Evolutionary conservation across 2,797 vertebrate species (phyloP), one percentile per base, ranked within the genome.

Genomic region (Helostoma temminkii): DNA sequence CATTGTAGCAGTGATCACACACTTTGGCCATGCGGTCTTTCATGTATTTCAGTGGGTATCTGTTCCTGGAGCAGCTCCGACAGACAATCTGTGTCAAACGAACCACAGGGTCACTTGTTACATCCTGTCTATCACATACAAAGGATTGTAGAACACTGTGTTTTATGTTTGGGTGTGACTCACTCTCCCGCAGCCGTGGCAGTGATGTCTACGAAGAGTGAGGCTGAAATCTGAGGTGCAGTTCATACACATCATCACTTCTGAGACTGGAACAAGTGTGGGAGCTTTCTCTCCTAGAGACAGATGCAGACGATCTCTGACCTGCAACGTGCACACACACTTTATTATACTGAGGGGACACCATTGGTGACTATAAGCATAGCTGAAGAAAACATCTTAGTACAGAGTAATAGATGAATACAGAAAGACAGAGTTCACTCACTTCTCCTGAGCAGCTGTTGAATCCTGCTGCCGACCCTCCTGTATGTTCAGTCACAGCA

Each of bases 161-260:
- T 32, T 53, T 55, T 26, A 52, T 52, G 41, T 68, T 21, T 49
- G 12, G 24, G 34, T 28, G 28, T 18, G 32, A 78, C 83, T 84
- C 60, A 98, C 98, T 95, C 98, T 97, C 59, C 98, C 97, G 0
- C 98, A 99, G 63, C 97, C 95, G 0, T 97, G 95, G 82, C 97
- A 99, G 88, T 99, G 97, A 72, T 98, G 97, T 26, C 96, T 90
- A 26, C 97, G 93, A 65, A 97, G 91, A 2, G 96, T 97, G 61
- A 99, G 95, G 65, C 96, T 96, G 78, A 99, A 99, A 82, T 98
- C 96, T 32, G 95, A 95, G 45, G 96, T 95, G 30, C 98, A 99
- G 90, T 96, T 98, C 97, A 99, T 99, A 85, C 98, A 99, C 95
- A 98, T 97, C 94, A 96, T 94, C 69, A 94, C 96, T 1, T 98